Conservation (phyloP, 2,797 vertebrate genomes). For the Sebastes wilsoni region DNA sequence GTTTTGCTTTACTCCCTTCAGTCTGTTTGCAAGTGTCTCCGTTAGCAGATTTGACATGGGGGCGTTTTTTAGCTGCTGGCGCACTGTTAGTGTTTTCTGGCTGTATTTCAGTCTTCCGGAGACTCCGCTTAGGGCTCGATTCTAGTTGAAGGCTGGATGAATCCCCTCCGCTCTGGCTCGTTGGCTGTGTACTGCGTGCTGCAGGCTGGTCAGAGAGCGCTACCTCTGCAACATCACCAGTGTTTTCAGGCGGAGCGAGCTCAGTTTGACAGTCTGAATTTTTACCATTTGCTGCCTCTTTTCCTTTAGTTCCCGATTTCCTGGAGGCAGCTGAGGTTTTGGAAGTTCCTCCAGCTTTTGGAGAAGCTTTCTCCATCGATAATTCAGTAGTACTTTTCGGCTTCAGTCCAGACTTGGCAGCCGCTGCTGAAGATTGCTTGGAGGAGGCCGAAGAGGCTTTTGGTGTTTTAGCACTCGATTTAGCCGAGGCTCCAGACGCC, state of each 20-base stretch:
- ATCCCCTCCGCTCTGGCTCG: slow-evolving; percentile 21
- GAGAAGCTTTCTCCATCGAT: slow-evolving; percentile 75
- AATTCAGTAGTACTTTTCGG: slow-evolving; percentile 78
- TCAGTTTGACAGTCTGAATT: slow-evolving; percentile 55
- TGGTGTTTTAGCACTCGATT: slow-evolving; percentile 80
- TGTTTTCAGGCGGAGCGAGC: slow-evolving; percentile 7
- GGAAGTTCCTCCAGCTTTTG: slow-evolving; percentile 76
- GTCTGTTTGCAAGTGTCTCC: slow-evolving; percentile 19
- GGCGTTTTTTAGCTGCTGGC: slow-evolving; percentile 20
- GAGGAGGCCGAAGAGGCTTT: slow-evolving; percentile 70
- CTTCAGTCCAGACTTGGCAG: slow-evolving; percentile 84
- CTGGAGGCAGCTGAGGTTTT: slow-evolving; percentile 80
- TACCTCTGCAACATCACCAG: background rate
- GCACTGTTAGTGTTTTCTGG: slow-evolving; percentile 21
- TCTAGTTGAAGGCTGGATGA: slow-evolving; percentile 16
- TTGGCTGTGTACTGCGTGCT: slow-evolving; percentile 8
- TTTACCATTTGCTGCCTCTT: slow-evolving; percentile 54
- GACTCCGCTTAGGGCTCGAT: slow-evolving; percentile 15
- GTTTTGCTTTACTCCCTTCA: slow-evolving; percentile 30
- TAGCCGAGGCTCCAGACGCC: slow-evolving; percentile 67
- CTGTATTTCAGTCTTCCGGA: slow-evolving; percentile 21
- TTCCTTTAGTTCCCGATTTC: slow-evolving; percentile 68
- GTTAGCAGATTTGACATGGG: slow-evolving; percentile 8
- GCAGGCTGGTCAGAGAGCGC: slow-evolving; percentile 13
- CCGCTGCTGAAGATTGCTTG: slow-evolving; percentile 69